phyloP scores from a whole-genome alignment of 2,888 invertebrate genomes.

The Kuschelorhynchus macadamiae region DNA sequence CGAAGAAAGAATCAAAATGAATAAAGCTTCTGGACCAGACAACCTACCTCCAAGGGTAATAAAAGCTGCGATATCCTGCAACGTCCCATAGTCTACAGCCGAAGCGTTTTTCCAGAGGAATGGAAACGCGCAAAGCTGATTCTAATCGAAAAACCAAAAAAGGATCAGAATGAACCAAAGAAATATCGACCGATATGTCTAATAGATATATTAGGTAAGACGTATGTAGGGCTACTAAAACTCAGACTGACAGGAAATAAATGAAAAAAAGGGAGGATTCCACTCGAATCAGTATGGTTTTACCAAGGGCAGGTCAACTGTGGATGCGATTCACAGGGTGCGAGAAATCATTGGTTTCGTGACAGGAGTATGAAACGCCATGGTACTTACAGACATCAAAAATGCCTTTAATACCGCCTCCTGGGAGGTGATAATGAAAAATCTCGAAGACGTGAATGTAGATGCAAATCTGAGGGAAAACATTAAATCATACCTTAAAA shows the following conservation, averaged over 20 bases:
- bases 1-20: not conserved
- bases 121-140: conserved; percentile 14
- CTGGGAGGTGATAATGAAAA: conserved; percentile 33
- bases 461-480: too few species aligned
- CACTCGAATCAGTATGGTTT: conserved; percentile 22
- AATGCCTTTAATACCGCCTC: conserved; percentile 42
- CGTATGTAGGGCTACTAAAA: not conserved
- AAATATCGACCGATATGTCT: conserved; percentile 15
- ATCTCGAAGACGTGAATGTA: not conserved
- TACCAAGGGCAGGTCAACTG: conserved; percentile 1
- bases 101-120: not conserved
- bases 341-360: not conserved
- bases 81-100: too few species aligned
- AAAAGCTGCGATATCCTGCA: too few species aligned
- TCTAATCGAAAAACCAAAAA: conserved; percentile 7
- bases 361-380: not conserved
- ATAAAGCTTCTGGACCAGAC: conserved; percentile 19
- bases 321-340: conserved; percentile 2
- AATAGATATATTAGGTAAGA: not conserved
- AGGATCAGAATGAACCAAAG: not conserved
- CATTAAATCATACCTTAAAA: not conserved
- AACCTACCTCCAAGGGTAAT: not conserved
- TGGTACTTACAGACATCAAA: conserved; percentile 30
- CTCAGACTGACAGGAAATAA: not conserved
- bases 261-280: not conserved